Evolutionary conservation across 2,888 invertebrate genomes (phyloP).

Genomic region (Mesoligia furuncula): DNA sequence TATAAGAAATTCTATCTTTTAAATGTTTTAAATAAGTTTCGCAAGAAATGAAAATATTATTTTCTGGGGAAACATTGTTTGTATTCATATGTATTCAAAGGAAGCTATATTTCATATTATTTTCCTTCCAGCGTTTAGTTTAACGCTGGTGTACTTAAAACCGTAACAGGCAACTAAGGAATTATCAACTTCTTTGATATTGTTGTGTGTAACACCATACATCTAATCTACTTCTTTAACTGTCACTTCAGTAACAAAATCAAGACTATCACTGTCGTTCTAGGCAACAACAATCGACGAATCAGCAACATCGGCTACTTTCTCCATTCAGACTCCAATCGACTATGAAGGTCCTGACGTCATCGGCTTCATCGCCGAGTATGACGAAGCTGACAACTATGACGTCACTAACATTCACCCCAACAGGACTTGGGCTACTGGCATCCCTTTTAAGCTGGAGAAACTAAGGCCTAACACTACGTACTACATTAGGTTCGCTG

Average conservation of each 20-base stretch:
- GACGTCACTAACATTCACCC: conserved; percentile 80
- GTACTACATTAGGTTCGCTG: conserved; percentile 81
- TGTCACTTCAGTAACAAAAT: conserved; percentile 1
- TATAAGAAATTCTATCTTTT: background rate
- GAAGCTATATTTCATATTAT: background rate
- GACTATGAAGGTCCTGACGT: conserved; percentile 74
- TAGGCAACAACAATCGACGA: conserved; percentile 72
- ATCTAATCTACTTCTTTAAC: background rate
- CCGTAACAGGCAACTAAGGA: background rate
- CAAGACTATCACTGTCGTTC: conserved; percentile 6
- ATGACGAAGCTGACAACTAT: conserved; percentile 79
- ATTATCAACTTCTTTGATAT: background rate
- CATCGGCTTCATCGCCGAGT: conserved; percentile 80
- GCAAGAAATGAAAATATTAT: background rate
- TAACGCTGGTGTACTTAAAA: background rate
- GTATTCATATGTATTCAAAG: background rate
- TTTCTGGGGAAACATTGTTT: background rate
- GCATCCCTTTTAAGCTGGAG: conserved; percentile 78
- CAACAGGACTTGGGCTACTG: conserved; percentile 83
- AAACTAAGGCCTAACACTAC: conserved; percentile 79
- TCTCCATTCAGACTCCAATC: conserved; percentile 72
- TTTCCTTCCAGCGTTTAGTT: background rate
- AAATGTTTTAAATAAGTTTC: background rate
- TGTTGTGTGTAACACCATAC: background rate
- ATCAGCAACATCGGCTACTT: conserved; percentile 79